These are phyloP conservation scores for Gryllus longicercus DNA, from an alignment of 2,888 invertebrate species.

Conservation along the genomic window DNA sequence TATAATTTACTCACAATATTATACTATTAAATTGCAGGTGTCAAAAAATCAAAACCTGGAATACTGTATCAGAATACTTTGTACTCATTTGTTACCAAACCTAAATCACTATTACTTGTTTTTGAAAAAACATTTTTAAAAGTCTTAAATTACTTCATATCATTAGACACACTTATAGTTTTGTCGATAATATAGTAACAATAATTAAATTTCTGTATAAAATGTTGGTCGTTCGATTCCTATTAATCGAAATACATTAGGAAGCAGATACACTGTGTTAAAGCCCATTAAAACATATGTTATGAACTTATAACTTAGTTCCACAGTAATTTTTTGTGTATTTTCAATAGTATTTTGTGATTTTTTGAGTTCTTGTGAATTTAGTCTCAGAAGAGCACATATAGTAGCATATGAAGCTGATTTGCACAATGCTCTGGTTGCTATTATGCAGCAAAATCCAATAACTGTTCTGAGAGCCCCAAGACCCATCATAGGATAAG, in stretches of 20 bases:
- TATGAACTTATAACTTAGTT: conserved; percentile 78
- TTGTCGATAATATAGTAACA: too few species aligned
- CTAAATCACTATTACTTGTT: too few species aligned
- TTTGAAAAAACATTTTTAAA: too few species aligned
- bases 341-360: conserved; percentile 64
- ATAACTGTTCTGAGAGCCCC: conserved; percentile 64
- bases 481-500: conserved; percentile 64
- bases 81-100: too few species aligned
- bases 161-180: too few species aligned
- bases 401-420: conserved; percentile 64
- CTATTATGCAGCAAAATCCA: conserved; percentile 71
- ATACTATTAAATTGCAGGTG: too few species aligned
- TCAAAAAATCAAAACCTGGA: too few species aligned
- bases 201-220: conserved; percentile 70
- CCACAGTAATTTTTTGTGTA: conserved; percentile 63
- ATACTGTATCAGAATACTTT: too few species aligned
- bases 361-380: conserved; percentile 62
- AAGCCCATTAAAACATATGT: conserved; percentile 77
- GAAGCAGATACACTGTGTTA: conserved; percentile 71
- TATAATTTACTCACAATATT: too few species aligned
- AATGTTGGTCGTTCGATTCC: conserved; percentile 78
- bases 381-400: conserved; percentile 65
- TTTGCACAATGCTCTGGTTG: conserved; percentile 66
- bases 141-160: too few species aligned
- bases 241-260: conserved; percentile 70